Evolutionary conservation across 1,140 invertebrate species (phyloP), one percentile per base, ranked within the genome.

Genomic region (Drosophila rufa): DNA sequence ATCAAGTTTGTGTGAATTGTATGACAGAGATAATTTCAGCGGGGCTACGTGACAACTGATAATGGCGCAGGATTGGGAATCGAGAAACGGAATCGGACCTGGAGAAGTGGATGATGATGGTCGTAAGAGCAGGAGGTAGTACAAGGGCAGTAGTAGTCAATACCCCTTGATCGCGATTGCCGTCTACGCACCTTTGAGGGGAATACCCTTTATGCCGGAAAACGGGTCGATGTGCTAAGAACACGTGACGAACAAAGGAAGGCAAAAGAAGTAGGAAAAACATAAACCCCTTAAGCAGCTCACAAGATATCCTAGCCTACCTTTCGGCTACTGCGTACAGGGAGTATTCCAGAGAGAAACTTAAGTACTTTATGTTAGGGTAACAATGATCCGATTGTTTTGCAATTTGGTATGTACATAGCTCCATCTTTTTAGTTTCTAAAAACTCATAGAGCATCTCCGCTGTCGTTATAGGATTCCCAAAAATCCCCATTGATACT

Each of bases 41-140:
- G 67, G 38, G 30, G 19, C 59, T 76, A 76, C 74, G 74, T 76
- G 74, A 76, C 74, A 38, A 40, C 73, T 76, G 73, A 76, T 76
- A 76, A 59, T 48, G 46, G 9, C 17, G 15, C 57, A 58, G 53
- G 73, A 73, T 71, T 59, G 33, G 55, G 40, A 71, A 74, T 60
- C 40, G 30, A 43, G 43, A 30, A n/a, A 17, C 30, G 15, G 50
- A 70, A 71, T 71, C 27, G 15, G 45, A 27, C 19, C n/a, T 17
- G 30, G 11, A 14, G 15, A 27, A 42, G 22, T 14, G 15, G 25
- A 14, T 38, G 33, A 8, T 53, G 51, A 56, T 56, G 53, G 36
- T 40, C 53, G 8, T 9, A 14, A 8, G 33, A 56, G 36, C 19
- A 4, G 19, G 55, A 67, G 66, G 38, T 19, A 15, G 6, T 12